These are phyloP conservation scores for Eulemur mongoz DNA, from an alignment of 2,797 vertebrate species.

Conservation along the genomic window DNA sequence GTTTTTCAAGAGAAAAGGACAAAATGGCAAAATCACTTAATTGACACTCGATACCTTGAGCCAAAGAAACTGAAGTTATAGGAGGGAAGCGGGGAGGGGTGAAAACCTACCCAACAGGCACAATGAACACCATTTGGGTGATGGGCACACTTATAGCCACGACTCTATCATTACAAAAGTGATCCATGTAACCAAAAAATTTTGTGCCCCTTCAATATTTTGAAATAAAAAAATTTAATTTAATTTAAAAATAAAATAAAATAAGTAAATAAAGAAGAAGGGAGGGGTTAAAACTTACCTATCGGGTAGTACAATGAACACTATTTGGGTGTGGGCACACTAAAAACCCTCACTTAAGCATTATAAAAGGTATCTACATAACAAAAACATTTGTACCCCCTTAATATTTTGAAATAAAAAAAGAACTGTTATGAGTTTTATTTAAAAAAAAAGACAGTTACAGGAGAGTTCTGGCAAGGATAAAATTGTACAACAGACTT, in stretches of 20 bases:
- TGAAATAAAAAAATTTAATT: too few species aligned
- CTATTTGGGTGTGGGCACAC: not conserved
- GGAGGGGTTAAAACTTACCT: not conserved
- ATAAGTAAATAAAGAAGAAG: not conserved
- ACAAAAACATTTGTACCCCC: not conserved
- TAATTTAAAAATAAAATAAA: not conserved
- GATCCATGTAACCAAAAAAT: not conserved
- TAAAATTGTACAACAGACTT: not conserved
- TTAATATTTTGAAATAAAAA: not conserved
- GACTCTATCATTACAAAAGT: not conserved
- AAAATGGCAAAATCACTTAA: slow-evolving; percentile 25
- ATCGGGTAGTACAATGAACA: not conserved
- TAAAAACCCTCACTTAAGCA: not conserved
- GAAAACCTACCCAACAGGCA: not conserved
- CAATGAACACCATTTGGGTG: not conserved
- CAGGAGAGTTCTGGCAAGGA: not conserved
- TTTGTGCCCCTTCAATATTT: not conserved
- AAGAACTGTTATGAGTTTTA: not conserved
- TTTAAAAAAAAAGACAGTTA: not conserved
- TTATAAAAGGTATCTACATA: not conserved
- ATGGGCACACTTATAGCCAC: not conserved
- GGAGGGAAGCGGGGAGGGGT: not conserved
- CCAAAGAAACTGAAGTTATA: slow-evolving; percentile 13
- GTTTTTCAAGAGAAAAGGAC: not conserved
- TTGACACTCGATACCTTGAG: not conserved